Conservation (phyloP, 30 jellyfish, hydroid and myxozoan genomes). For the Hydractinia echinata region DNA sequence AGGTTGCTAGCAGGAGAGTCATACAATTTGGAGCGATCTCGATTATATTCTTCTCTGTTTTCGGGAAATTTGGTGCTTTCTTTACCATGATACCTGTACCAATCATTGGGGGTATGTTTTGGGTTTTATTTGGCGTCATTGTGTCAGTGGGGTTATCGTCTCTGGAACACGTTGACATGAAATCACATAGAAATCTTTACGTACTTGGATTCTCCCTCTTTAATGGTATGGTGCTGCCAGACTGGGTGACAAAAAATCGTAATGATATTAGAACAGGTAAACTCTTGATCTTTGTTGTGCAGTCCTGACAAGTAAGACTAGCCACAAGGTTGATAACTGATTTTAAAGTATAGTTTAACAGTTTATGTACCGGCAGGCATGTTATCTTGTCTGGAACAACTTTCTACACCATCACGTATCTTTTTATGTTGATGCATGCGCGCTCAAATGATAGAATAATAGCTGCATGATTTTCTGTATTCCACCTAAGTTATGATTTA, state of each 20-base stretch:
- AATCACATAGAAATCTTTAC: background rate
- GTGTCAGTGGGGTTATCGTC: background rate
- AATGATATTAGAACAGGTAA: background rate
- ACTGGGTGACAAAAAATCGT: background rate
- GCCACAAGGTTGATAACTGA: background rate
- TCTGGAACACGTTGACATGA: background rate
- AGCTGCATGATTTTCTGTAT: too few relatives aligned
- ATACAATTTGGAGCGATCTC: background rate
- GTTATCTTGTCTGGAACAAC: too few relatives aligned
- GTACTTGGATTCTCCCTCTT: background rate
- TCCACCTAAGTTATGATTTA: too few relatives aligned
- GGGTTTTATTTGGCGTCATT: constrained; percentile 4
- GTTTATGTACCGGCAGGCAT: too few relatives aligned
- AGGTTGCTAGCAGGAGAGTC: constrained; percentile 9
- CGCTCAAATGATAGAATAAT: too few relatives aligned
- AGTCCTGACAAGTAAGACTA: background rate
- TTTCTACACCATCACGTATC: too few relatives aligned
- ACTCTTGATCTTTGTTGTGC: background rate
- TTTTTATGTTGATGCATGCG: too few relatives aligned
- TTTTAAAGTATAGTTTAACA: background rate
- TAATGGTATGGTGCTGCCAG: constrained; percentile 1
- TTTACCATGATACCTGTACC: background rate
- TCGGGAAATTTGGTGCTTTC: background rate
- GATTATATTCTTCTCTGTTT: background rate
- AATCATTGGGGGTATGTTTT: background rate